Conservation (phyloP, 2,113 vertebrate genomes). For the Tricholaema leucomelas region DNA sequence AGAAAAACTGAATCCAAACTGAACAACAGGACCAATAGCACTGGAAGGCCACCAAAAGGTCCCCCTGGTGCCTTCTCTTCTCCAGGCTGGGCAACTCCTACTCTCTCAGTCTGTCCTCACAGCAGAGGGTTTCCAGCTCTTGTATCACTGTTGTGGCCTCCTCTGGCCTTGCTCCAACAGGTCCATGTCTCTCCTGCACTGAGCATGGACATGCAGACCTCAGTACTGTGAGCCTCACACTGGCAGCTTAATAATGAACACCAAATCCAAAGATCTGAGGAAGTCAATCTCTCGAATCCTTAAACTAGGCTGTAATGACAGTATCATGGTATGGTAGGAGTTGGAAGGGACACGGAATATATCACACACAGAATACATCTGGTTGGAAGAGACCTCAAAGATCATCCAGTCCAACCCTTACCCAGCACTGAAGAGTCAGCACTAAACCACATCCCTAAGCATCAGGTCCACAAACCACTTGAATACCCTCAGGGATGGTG, state of each 20-base stretch:
- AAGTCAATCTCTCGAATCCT: not conserved
- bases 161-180: not conserved
- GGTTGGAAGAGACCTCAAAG: too few species aligned
- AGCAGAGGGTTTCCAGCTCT: not conserved
- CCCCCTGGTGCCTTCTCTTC: not conserved
- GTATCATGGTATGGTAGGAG: too few species aligned
- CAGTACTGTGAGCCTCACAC: accelerated
- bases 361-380: too few species aligned
- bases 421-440: too few species aligned
- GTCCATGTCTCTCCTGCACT: not conserved
- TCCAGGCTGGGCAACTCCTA: not conserved
- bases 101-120: not conserved
- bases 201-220: not conserved
- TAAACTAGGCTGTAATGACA: not conserved
- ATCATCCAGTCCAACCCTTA: too few species aligned
- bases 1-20: not conserved
- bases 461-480: too few species aligned
- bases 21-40: not conserved
- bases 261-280: not conserved
- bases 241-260: not conserved
- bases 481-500: too few species aligned
- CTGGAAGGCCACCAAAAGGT: not conserved
- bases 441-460: too few species aligned
- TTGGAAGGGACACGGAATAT: too few species aligned
- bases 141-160: not conserved